Conservation (phyloP, 2,888 invertebrate species). For the Archips crataeganus region DNA sequence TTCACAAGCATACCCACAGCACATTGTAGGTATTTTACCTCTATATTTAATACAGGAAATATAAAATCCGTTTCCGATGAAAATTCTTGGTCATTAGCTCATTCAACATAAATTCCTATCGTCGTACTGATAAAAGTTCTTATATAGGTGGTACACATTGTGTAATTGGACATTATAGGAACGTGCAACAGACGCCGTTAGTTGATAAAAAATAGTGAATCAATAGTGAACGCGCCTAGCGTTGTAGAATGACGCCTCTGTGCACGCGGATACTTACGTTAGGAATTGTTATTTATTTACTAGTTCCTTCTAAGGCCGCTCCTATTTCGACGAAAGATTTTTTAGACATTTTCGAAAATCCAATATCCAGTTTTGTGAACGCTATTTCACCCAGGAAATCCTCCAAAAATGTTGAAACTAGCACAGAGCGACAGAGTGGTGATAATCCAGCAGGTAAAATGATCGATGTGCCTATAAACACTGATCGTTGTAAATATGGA, state of each 20-base stretch:
- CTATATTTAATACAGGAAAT: constrained; percentile 1
- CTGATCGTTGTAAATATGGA: constrained; percentile 55
- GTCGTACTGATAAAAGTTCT: constrained; percentile 23
- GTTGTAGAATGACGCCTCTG: constrained; percentile 72
- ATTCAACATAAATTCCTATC: constrained; percentile 9
- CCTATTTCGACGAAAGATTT: constrained; percentile 62
- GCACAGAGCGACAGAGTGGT: constrained; percentile 37
- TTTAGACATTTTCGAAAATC: constrained; percentile 70
- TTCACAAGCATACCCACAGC: not conserved
- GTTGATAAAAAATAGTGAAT: constrained; percentile 61
- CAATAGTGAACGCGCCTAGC: constrained; percentile 56
- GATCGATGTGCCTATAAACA: constrained; percentile 73
- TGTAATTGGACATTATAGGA: constrained; percentile 10
- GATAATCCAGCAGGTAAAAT: constrained; percentile 52
- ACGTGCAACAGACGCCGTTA: constrained; percentile 32
- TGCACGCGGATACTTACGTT: constrained; percentile 67
- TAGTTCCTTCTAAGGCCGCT: constrained; percentile 56
- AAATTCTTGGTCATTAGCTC: constrained; percentile 1
- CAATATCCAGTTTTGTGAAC: constrained; percentile 66
- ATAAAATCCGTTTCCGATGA: constrained; percentile 1
- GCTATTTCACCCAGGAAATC: constrained; percentile 42
- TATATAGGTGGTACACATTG: constrained; percentile 22
- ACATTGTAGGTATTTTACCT: not conserved
- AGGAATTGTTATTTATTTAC: constrained; percentile 63
- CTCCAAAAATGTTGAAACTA: constrained; percentile 30